Conservation (phyloP, 2,888 invertebrate genomes). For the Nymphalis c-album region DNA sequence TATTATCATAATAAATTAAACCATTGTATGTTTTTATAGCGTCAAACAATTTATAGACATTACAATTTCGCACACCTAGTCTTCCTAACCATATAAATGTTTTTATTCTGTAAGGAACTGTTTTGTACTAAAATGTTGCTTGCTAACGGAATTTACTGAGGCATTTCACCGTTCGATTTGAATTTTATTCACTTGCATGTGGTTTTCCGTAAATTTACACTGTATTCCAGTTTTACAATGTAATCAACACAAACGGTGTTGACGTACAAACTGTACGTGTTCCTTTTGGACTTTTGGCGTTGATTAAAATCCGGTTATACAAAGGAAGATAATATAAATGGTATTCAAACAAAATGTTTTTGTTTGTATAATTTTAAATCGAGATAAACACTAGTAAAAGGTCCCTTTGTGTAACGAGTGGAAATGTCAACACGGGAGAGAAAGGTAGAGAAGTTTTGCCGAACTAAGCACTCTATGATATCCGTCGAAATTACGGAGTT, state of each 20-base stretch:
- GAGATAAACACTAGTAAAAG: slow-evolving; percentile 10
- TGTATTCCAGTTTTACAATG: slow-evolving; percentile 25
- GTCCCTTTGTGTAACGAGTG: slow-evolving; percentile 2
- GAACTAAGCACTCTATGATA: slow-evolving; percentile 3
- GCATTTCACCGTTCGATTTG: slow-evolving; percentile 29
- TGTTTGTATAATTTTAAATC: slow-evolving; percentile 10
- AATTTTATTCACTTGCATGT: slow-evolving; percentile 31
- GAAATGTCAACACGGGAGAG: slow-evolving; percentile 13
- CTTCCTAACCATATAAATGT: no score
- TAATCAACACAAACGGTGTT: slow-evolving; percentile 23
- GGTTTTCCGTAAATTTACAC: slow-evolving; percentile 25
- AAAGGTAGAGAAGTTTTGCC: slow-evolving; percentile 15
- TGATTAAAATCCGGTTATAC: slow-evolving; percentile 20
- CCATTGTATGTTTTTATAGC: no score
- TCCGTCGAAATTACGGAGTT: slow-evolving; percentile 10
- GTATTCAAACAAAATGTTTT: slow-evolving; percentile 5
- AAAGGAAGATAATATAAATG: slow-evolving; percentile 14
- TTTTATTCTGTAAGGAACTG: not conserved
- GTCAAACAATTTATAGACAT: no score
- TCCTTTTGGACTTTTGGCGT: slow-evolving; percentile 8
- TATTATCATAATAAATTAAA: no score
- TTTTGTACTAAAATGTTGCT: slow-evolving; percentile 10
- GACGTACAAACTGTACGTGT: slow-evolving; percentile 7
- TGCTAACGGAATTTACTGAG: slow-evolving; percentile 16
- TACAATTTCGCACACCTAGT: no score